These are phyloP conservation scores for Mastigias papua DNA, from an alignment of 30 jellyfish, hydroid and myxozoan genomes.

Conservation along the genomic window DNA sequence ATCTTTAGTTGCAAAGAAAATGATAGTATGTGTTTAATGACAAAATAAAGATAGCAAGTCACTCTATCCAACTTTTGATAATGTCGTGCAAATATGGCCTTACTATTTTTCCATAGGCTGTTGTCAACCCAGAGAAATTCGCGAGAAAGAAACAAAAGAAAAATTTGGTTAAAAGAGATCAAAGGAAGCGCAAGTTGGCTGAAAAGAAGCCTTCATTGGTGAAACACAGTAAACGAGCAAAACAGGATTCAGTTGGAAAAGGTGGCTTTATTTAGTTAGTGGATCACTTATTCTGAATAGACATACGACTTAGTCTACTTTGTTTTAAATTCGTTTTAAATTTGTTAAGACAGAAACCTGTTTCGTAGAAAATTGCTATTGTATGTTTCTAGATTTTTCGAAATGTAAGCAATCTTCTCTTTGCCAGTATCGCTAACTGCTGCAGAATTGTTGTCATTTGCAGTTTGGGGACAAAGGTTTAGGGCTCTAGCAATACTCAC, in stretches of 20 bases:
- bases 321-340: neutral
- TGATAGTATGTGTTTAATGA: too few relatives aligned
- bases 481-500: too few relatives aligned
- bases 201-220: conserved; percentile 67
- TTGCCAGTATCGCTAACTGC: too few relatives aligned
- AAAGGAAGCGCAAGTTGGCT: conserved; percentile 80
- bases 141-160: conserved; percentile 72
- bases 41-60: neutral
- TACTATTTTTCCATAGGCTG: conserved; percentile 64
- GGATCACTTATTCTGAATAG: neutral
- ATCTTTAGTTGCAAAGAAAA: too few relatives aligned
- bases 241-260: neutral
- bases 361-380: too few relatives aligned
- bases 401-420: too few relatives aligned
- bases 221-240: conserved; percentile 15
- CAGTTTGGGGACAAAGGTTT: too few relatives aligned
- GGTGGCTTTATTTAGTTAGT: neutral
- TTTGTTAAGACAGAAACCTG: too few relatives aligned
- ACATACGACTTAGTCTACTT: neutral
- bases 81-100: neutral
- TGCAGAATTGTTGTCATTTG: too few relatives aligned
- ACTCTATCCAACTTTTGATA: neutral
- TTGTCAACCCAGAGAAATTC: conserved; percentile 70
- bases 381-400: too few relatives aligned
- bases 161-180: conserved; percentile 83